These are phyloP conservation scores for Nemopilema nomurai DNA, from an alignment of 30 jellyfish, hydroid and myxozoan genomes.

Conservation along the genomic window DNA sequence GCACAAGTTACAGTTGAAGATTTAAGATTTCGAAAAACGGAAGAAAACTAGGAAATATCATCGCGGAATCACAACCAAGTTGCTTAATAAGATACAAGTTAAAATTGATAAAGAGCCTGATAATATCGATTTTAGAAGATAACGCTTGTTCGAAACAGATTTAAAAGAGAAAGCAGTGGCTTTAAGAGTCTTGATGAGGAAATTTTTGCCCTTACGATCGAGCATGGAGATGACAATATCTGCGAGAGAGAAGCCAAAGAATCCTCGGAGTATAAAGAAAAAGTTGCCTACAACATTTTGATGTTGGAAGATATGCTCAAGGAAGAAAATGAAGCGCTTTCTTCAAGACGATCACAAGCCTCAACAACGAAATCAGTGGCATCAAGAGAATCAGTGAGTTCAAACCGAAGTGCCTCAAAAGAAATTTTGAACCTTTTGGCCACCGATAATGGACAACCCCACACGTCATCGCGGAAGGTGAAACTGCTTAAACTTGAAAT, in stretches of 20 bases:
- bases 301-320: background rate
- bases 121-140: slow-evolving; percentile 4
- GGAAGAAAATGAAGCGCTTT: background rate
- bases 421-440: slow-evolving; percentile 30
- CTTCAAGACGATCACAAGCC: background rate
- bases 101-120: slow-evolving; percentile 4
- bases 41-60: slow-evolving; percentile 29
- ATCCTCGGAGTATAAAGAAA: background rate
- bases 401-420: slow-evolving; percentile 11
- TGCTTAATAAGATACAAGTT: slow-evolving; percentile 18
- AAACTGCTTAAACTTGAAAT: slow-evolving; percentile 47
- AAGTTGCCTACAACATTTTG: background rate
- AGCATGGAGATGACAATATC: background rate
- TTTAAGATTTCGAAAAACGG: slow-evolving; percentile 29
- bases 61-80: slow-evolving; percentile 39
- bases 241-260: background rate
- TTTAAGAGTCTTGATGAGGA: background rate
- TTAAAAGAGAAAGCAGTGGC: background rate
- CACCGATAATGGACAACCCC: slow-evolving; percentile 42
- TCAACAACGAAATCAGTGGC: background rate
- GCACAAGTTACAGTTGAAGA: slow-evolving; percentile 16
- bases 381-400: slow-evolving; percentile 28
- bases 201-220: background rate
- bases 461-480: slow-evolving; percentile 22
- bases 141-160: slow-evolving; percentile 3